A percentile compares a stretch with the other conserved stretches of the same genome.
These are phyloP conservation scores for Drosophila neocordata DNA, from an alignment of 1,140 invertebrate species.

Conservation along the genomic window DNA sequence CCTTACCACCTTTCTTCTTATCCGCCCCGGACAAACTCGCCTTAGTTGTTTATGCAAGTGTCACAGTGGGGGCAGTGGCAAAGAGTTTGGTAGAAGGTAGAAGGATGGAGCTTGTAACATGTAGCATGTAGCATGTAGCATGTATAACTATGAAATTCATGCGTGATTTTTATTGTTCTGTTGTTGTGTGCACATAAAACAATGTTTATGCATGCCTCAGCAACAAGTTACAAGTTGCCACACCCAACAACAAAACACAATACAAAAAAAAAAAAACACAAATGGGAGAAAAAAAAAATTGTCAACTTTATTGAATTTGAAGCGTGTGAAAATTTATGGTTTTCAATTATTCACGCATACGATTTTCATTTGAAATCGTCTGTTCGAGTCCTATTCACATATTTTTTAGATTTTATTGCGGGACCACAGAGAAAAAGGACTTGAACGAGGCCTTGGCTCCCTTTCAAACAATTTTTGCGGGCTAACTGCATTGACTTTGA, in stretches of 20 bases:
- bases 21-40: neutral
- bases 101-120: neutral
- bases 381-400: constrained; percentile 29
- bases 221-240: constrained; percentile 69
- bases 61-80: constrained; percentile 26
- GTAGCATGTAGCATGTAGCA: constrained; percentile 35
- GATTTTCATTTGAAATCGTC: constrained; percentile 22
- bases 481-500: constrained; percentile 75
- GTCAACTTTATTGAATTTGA: constrained; percentile 76
- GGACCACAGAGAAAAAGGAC: constrained; percentile 19
- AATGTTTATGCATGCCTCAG: constrained; percentile 69
- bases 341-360: constrained; percentile 67
- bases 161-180: constrained; percentile 79
- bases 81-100: neutral
- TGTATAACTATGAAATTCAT: constrained; percentile 73
- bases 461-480: constrained; percentile 15
- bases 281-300: constrained; percentile 25
- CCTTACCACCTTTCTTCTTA: no score
- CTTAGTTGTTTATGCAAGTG: constrained; percentile 69
- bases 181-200: constrained; percentile 73
- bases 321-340: constrained; percentile 77
- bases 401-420: constrained; percentile 45
- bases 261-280: constrained; percentile 2
- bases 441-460: constrained; percentile 38
- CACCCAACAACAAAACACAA: neutral